Evolutionary conservation across 1,140 invertebrate species (phyloP).

Genomic region (Bombus vancouverensis): DNA sequence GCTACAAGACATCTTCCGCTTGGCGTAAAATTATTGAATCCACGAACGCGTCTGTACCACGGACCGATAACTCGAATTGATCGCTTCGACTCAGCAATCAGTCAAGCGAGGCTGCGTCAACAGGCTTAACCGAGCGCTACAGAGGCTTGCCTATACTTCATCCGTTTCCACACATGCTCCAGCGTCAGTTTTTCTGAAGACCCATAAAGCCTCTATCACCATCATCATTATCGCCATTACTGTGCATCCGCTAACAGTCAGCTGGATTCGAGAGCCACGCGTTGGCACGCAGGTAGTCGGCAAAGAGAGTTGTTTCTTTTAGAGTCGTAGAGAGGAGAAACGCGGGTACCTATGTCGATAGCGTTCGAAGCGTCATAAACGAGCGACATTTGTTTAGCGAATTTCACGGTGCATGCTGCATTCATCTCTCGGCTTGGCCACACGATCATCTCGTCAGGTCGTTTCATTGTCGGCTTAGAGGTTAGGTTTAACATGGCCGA

Average conservation of each 20-base stretch:
- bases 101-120: slow-evolving; percentile 42
- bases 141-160: slow-evolving; percentile 21
- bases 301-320: slow-evolving; percentile 49
- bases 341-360: slow-evolving; percentile 48
- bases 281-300: slow-evolving; percentile 42
- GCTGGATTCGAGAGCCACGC: slow-evolving; percentile 60
- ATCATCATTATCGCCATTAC: slow-evolving; percentile 70
- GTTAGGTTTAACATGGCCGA: slow-evolving; percentile 45
- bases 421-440: slow-evolving; percentile 44
- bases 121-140: slow-evolving; percentile 44
- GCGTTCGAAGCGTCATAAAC: slow-evolving; percentile 56
- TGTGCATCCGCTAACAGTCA: slow-evolving; percentile 53
- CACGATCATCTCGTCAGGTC: slow-evolving; percentile 60
- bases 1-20: not conserved
- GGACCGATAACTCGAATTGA: slow-evolving; percentile 36
- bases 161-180: slow-evolving; percentile 58
- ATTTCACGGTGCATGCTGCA: slow-evolving; percentile 61
- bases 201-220: slow-evolving; percentile 68
- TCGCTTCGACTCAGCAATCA: slow-evolving; percentile 48
- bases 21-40: not conserved
- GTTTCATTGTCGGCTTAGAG: slow-evolving; percentile 44
- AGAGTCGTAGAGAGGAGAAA: slow-evolving; percentile 43
- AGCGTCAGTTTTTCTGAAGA: slow-evolving; percentile 62
- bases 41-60: no score
- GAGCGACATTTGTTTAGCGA: slow-evolving; percentile 65